Evolutionary conservation across 2,888 invertebrate genomes (phyloP).

Genomic region (Ectemnius continuus): DNA sequence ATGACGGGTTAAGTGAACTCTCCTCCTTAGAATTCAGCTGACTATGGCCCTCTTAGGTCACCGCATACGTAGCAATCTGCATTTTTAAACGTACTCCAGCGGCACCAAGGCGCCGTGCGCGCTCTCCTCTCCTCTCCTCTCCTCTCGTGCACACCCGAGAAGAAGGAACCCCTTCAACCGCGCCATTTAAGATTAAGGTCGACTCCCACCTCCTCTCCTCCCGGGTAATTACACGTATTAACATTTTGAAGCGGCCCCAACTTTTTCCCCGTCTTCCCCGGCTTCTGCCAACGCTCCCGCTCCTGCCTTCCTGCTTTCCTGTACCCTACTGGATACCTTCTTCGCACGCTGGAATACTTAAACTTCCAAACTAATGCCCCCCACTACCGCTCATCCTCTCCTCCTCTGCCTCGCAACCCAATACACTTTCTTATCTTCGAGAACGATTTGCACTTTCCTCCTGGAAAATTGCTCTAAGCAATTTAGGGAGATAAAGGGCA

Average conservation of each 20-base stretch:
- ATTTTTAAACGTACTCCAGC: constrained; percentile 58
- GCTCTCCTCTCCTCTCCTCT: too few relatives aligned
- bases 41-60: constrained; percentile 53
- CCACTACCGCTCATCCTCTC: neutral
- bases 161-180: constrained; percentile 32
- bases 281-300: neutral
- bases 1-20: constrained; percentile 43
- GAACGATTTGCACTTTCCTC: neutral
- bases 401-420: neutral
- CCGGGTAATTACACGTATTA: constrained; percentile 37
- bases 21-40: constrained; percentile 58
- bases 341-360: neutral
- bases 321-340: neutral
- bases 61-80: constrained; percentile 49
- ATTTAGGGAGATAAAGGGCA: neutral
- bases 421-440: constrained; percentile 3
- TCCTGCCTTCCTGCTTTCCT: neutral
- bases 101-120: constrained; percentile 37
- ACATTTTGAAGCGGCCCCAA: constrained; percentile 39
- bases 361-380: neutral
- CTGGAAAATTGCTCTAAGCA: neutral
- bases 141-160: constrained; percentile 3
- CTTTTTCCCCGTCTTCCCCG: constrained; percentile 21
- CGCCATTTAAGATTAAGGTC: constrained; percentile 54
- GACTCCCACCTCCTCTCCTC: constrained; percentile 4